Conservation (phyloP, 2,113 vertebrate genomes). For the Leucopternis melanops region DNA sequence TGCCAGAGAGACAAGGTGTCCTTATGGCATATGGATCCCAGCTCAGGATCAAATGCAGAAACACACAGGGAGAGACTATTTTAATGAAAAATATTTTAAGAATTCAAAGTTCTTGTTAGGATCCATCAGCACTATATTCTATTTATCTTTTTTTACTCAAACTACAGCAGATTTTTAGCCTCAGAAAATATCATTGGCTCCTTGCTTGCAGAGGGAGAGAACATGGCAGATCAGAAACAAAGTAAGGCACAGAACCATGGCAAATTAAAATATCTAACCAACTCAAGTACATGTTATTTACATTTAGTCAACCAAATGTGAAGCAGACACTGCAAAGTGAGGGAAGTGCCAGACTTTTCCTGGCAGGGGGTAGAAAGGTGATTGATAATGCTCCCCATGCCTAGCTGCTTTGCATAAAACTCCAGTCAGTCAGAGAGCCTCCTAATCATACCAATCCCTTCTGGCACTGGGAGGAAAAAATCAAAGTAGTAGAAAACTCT, state of each 20-base stretch:
- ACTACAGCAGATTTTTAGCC: not conserved
- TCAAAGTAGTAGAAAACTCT: not conserved
- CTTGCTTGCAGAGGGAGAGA: not conserved
- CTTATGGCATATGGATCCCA: not conserved
- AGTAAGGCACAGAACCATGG: not conserved
- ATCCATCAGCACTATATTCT: not conserved
- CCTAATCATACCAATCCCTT: not conserved
- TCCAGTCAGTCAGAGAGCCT: not conserved
- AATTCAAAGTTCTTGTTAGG: not conserved
- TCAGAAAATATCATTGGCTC: not conserved
- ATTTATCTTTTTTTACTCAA: not conserved
- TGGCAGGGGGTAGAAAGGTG: not conserved
- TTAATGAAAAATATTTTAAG: not conserved
- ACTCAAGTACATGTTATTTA: not conserved
- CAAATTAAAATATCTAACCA: slow-evolving; percentile 3
- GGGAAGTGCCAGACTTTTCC: not conserved
- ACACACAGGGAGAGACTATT: not conserved
- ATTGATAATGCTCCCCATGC: not conserved
- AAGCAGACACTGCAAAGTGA: not conserved
- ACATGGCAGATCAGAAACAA: not conserved
- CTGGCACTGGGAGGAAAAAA: not conserved
- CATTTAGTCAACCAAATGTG: slow-evolving; percentile 10
- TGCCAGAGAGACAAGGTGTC: not conserved
- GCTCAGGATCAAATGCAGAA: not conserved
- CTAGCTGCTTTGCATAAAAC: not conserved